Evolutionary conservation across 2,113 vertebrate genomes (phyloP), one percentile per base, ranked within the genome.

Genomic region (Paraplagusia blochii): DNA sequence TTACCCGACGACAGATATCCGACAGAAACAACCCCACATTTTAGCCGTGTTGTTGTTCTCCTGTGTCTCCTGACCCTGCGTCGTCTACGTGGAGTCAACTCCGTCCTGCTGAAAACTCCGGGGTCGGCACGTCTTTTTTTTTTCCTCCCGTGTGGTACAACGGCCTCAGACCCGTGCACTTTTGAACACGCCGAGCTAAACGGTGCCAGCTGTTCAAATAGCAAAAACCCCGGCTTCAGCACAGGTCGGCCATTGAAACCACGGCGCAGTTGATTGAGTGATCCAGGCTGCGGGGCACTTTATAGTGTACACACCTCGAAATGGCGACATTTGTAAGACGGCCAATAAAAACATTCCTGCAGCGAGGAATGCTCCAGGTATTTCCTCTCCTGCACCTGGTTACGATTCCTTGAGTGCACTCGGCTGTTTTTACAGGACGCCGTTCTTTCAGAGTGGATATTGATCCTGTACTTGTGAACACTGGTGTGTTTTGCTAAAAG

Each of bases 151-250:
- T 80, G 73, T 78, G 76, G 69, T 80, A 78, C 67, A 55, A 56
- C 81, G 79, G 86, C 90, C 82, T 58, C 88, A 90, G 80, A 66
- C 89, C 85, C 12, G 84, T 81, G 50, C 77, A 65, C 76, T 57
- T 42, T 84, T 75, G 46, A 85, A 89, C 76, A 80, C 45, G 84
- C 90, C 62, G 80, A 83, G 63, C 87, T 91, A 90, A 93, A 85
- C 5, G 83, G 77, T 89, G 87, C 90, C 94, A 94, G 94, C 95
- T 94, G 93, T 90, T 83, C 62, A 90, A 93, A 94, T 85, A 87
- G 80, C 77, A 77, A 33, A n/a, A 54, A 74, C 9, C 59, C 44
- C 52, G 45, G 66, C 82, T 76, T 84, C 82, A 17, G 92, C 92
- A 92, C 91, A 91, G 92, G 74, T 89, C 85, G 89, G 77, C 83